A percentile compares a stretch with the other conserved stretches of the same genome.
These are phyloP conservation scores for Plutomurus gul DNA, from an alignment of 1,140 invertebrate species.

Conservation along the genomic window DNA sequence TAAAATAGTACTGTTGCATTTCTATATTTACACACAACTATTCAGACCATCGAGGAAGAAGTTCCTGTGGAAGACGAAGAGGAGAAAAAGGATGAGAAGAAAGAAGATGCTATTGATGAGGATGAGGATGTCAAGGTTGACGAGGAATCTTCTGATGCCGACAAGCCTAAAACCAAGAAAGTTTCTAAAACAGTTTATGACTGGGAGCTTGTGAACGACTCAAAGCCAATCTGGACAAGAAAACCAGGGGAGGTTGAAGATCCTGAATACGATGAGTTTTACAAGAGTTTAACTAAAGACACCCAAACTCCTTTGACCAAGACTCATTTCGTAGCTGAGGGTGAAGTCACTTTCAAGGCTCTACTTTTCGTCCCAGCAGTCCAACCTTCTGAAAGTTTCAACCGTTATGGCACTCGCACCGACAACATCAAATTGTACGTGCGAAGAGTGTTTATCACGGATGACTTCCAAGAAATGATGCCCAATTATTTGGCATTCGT, in stretches of 20 bases:
- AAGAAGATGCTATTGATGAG: constrained; percentile 65
- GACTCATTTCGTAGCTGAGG: constrained; percentile 97
- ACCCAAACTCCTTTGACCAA: constrained; percentile 81
- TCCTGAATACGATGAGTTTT: constrained; percentile 91
- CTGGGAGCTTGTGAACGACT: constrained; percentile 95
- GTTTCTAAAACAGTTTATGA: constrained; percentile 97
- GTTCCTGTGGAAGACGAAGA: constrained; percentile 68
- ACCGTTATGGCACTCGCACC: constrained; percentile 89
- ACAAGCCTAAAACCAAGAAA: constrained; percentile 87
- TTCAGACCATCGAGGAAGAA: constrained; percentile 78
- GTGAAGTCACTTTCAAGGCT: constrained; percentile 97
- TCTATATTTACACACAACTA: not conserved
- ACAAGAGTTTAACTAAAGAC: constrained; percentile 92
- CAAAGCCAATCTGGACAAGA: constrained; percentile 96
- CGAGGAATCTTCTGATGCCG: constrained; percentile 74
- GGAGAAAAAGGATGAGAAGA: constrained; percentile 65
- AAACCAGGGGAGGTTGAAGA: constrained; percentile 85
- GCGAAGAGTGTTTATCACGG: constrained; percentile 96
- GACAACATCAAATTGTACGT: constrained; percentile 98
- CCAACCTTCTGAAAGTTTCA: constrained; percentile 91
- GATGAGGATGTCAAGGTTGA: constrained; percentile 66
- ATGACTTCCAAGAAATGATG: constrained; percentile 99
- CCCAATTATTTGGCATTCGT: constrained; percentile 96
- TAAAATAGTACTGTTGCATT: not conserved
- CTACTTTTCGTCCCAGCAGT: constrained; percentile 89